Conservation (phyloP, 2,797 vertebrate genomes). For the Margarornis squamiger region DNA sequence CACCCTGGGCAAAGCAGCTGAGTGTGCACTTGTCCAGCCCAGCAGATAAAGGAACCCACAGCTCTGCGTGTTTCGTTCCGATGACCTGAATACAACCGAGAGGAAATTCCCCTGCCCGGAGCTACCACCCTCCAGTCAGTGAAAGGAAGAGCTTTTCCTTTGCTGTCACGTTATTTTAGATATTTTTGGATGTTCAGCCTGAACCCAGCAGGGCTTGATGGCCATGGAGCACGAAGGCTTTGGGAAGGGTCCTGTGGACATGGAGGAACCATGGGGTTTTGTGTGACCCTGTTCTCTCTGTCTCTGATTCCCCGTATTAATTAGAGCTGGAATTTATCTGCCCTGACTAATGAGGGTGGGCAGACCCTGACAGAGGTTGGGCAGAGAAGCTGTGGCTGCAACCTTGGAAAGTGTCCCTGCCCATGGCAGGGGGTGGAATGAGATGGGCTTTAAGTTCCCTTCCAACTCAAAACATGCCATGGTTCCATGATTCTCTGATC, state of each 20-base stretch:
- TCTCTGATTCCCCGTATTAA: neutral
- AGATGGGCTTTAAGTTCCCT: neutral
- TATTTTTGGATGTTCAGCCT: neutral
- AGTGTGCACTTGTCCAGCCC: neutral
- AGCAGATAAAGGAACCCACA: constrained; percentile 37
- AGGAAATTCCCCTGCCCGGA: neutral
- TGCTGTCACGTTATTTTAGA: neutral
- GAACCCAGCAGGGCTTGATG: neutral
- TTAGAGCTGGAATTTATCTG: neutral
- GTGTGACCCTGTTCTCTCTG: neutral
- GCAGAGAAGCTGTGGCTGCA: neutral
- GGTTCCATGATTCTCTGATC: neutral
- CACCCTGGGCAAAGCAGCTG: neutral
- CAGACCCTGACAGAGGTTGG: neutral
- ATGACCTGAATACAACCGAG: constrained; percentile 40
- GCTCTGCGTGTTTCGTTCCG: neutral
- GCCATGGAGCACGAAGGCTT: neutral
- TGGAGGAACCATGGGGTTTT: neutral
- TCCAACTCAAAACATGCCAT: neutral
- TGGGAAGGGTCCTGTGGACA: neutral
- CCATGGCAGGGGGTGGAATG: neutral
- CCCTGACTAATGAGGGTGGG: neutral
- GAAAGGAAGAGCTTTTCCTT: neutral
- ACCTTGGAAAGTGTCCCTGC: neutral
- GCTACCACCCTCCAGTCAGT: neutral